Evolutionary conservation across 2,888 invertebrate species (phyloP), one percentile per base, ranked within the genome.

Genomic region (Amiota minor): DNA sequence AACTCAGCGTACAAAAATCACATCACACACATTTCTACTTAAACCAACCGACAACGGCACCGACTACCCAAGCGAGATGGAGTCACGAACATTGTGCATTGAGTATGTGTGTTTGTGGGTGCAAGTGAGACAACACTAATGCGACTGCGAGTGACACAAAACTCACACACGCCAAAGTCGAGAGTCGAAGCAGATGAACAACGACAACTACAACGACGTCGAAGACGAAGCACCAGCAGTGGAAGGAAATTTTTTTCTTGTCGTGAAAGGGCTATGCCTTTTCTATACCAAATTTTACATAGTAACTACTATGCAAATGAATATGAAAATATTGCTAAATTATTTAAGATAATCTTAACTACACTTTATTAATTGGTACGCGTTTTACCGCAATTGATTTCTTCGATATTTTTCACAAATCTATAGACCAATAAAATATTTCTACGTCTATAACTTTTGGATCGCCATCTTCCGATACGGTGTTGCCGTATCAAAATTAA

Each of bases 311-410:
- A 23, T 12, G n/a, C 55, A 18, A 18, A 35, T 56, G 14, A 12
- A 45, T 11, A 45, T 71, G 68, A 11, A 80, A 84, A 86, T 80
- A 74, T 72, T 77, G 59, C 79, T 72, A 78, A 45, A 65, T 49
- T 45, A 50, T 74, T 45, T 53, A 70, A 46, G 75, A 77, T 73
- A 70, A 59, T 67, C 74, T 80, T 55, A 61, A 65, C 73, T 79
- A 79, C 72, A 76, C 18, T 78, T 84, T 87, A 72, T 62, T 59
- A 45, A 70, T 83, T 75, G 72, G 79, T 81, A 74, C 79, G 76
- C 76, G 79, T 78, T 77, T 86, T 86, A 86, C 86, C 86, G 86
- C 83, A 79, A 75, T 72, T 75, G 80, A 77, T 84, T 81, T 78
- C 77, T 80, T 75, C 82, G 80, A 80, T 82, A 81, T 80, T 81